These are phyloP conservation scores for Rotaria macrura DNA, from an alignment of 2,888 invertebrate genomes.

Conservation along the genomic window DNA sequence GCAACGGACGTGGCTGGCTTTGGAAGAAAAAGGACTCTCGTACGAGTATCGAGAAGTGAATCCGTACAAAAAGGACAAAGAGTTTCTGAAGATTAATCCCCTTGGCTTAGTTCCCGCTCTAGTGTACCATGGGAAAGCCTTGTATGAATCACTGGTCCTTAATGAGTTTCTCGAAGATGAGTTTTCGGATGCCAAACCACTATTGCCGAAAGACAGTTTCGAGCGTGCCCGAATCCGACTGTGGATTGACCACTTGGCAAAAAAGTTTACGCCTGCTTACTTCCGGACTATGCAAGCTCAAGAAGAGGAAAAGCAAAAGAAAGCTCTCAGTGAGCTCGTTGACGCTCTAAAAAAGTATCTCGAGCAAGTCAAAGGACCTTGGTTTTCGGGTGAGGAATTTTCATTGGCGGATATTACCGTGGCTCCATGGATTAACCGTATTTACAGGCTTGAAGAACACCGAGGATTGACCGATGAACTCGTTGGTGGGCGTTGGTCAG, in stretches of 20 bases:
- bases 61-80: too few relatives aligned
- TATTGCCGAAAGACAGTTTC: too few relatives aligned
- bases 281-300: slow-evolving; percentile 36
- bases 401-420: slow-evolving; percentile 39
- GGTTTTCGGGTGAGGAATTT: slow-evolving; percentile 37
- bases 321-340: slow-evolving; percentile 35
- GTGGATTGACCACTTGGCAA: slow-evolving; percentile 38
- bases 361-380: slow-evolving; percentile 36
- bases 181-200: too few relatives aligned
- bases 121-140: too few relatives aligned
- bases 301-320: slow-evolving; percentile 36
- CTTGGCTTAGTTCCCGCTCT: too few relatives aligned
- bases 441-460: slow-evolving; percentile 36
- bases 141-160: too few relatives aligned
- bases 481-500: not conserved
- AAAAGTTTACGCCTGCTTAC: slow-evolving; percentile 38
- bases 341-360: slow-evolving; percentile 36
- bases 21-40: too few relatives aligned
- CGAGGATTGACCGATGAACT: slow-evolving; percentile 35
- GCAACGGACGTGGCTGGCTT: too few relatives aligned
- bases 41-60: too few relatives aligned
- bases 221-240: slow-evolving; percentile 37
- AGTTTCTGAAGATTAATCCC: too few relatives aligned
- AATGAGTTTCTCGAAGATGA: too few relatives aligned
- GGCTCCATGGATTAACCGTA: slow-evolving; percentile 37